Percentiles rank a stretch among this genome's conserved stretches.
Evolutionary conservation across 35 echinoderm and acorn worm species (phyloP).

Genomic region (Patiria miniata): DNA sequence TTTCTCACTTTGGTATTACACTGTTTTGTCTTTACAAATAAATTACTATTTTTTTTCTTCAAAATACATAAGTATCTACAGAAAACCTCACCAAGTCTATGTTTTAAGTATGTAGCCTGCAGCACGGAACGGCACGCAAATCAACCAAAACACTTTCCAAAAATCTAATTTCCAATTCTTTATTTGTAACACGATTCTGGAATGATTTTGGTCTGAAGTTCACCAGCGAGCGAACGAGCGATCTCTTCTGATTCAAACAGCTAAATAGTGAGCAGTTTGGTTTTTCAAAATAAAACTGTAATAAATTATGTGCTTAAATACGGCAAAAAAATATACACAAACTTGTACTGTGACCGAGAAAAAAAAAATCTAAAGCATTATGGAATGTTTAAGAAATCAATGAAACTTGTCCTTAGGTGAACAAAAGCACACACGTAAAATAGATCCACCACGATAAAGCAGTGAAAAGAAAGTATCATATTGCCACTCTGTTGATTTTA

Average conservation of each 20-base stretch:
- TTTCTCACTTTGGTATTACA: constrained; percentile 15
- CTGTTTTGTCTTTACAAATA: constrained; percentile 12
- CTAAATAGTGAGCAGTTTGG: neutral
- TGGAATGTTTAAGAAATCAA: constrained; percentile 27
- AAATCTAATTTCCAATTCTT: neutral
- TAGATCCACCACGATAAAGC: neutral
- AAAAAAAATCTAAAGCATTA: neutral
- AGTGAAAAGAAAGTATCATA: neutral
- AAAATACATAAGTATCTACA: constrained; percentile 12
- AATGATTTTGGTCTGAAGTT: neutral
- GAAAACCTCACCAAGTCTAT: neutral
- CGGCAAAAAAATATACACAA: constrained; percentile 23
- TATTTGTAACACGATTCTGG: neutral
- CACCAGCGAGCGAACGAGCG: neutral
- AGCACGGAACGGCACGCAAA: neutral
- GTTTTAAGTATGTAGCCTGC: neutral
- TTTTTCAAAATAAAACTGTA: neutral
- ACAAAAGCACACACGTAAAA: constrained; percentile 3
- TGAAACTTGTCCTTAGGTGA: neutral
- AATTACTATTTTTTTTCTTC: neutral
- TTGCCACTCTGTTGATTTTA: neutral
- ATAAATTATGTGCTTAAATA: constrained; percentile 8
- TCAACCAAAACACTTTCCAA: neutral
- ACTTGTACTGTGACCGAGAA: neutral
- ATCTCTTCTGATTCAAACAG: neutral